phyloP scores from a whole-genome alignment of 2,888 invertebrate species.

The Xanthia icteritia region DNA sequence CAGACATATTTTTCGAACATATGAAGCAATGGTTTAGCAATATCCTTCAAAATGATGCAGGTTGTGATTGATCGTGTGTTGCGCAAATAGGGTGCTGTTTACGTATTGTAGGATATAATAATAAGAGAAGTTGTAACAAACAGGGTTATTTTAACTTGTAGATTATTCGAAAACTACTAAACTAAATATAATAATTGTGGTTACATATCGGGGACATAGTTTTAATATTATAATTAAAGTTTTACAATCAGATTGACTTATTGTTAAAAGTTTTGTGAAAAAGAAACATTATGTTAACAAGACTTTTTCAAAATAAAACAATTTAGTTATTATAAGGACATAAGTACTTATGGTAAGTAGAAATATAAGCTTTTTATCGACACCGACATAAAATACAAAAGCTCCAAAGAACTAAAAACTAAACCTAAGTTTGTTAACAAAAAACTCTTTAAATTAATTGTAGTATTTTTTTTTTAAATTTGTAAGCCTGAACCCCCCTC shows the following conservation, averaged over 20 bases:
- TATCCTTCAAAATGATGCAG: too few species aligned
- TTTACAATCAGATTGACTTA: not conserved
- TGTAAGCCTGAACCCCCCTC: too few species aligned
- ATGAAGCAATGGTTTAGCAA: too few species aligned
- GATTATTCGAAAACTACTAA: not conserved
- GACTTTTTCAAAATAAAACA: not conserved
- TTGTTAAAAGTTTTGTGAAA: not conserved
- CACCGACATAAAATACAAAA: not conserved
- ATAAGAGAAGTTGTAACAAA: not conserved
- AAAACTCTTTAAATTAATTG: not conserved
- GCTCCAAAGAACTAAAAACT: not conserved
- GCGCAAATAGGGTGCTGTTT: not conserved
- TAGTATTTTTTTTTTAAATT: not conserved
- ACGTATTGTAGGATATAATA: not conserved
- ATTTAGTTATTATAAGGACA: not conserved
- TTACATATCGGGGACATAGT: not conserved
- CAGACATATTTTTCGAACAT: too few species aligned
- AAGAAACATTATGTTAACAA: not conserved
- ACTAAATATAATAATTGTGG: not conserved
- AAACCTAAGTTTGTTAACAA: not conserved
- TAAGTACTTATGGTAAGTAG: not conserved
- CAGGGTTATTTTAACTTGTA: not conserved
- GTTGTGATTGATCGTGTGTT: too few species aligned
- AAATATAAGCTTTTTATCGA: not conserved
- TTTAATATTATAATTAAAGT: not conserved